A percentile compares a stretch with the other conserved stretches of the same genome.
phyloP scores from a whole-genome alignment of 2,797 vertebrate genomes.

The Cichlasoma orientale region DNA sequence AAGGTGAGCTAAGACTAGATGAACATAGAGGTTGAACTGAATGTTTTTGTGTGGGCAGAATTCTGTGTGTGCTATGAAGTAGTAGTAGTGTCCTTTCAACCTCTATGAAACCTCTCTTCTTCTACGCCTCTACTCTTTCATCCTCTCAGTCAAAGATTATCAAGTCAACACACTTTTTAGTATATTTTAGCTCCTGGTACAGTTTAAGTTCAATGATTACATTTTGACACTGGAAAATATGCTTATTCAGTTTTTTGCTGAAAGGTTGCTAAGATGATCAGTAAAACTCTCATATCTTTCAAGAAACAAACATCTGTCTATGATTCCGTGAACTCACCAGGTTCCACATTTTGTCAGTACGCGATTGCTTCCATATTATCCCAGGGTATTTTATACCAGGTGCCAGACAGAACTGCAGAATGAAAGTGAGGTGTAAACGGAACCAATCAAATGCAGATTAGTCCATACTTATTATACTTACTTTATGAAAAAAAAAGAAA shows the following conservation, averaged over 20 bases:
- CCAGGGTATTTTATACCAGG: not conserved
- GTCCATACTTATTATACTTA: not conserved
- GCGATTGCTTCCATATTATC: not conserved
- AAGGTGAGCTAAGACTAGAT: conserved; percentile 23
- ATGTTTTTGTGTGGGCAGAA: conserved; percentile 7
- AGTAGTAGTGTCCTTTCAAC: conserved; percentile 38
- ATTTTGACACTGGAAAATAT: not conserved
- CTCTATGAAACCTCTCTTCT: conserved; percentile 6
- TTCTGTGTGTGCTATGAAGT: conserved; percentile 4
- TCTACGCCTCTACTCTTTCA: not conserved
- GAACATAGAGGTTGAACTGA: conserved; percentile 13
- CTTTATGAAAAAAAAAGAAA: not conserved
- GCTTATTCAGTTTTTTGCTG: not conserved
- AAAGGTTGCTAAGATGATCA: not conserved
- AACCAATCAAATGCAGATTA: not conserved
- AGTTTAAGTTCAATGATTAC: not conserved
- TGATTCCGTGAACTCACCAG: not conserved
- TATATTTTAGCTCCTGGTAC: not conserved
- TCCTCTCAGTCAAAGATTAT: conserved; percentile 16
- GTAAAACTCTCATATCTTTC: not conserved
- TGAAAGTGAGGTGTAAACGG: not conserved
- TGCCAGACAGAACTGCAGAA: not conserved
- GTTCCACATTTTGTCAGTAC: not conserved
- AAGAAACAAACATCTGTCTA: not conserved
- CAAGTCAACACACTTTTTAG: conserved; percentile 3